phyloP scores from a whole-genome alignment of 2,113 vertebrate genomes.

The Dasypus novemcinctus region DNA sequence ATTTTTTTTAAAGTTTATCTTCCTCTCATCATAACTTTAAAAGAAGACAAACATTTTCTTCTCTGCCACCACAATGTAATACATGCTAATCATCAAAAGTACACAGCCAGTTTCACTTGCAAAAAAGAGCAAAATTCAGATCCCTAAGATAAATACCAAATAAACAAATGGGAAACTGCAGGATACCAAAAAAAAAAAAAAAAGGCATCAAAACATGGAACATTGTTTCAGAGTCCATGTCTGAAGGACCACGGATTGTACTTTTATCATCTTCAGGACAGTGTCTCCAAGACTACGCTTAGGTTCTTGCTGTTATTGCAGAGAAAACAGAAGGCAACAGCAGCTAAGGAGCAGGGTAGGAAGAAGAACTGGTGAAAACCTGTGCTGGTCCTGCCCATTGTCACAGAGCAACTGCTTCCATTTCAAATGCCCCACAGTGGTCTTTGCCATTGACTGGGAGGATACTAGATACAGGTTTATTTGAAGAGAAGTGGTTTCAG shows the following conservation, averaged over 20 bases:
- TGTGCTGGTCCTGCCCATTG: neutral
- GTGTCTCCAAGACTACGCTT: neutral
- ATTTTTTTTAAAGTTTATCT: neutral
- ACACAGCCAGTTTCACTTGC: neutral
- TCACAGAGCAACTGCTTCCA: neutral
- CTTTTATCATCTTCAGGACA: neutral
- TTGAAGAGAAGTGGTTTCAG: conserved; percentile 21
- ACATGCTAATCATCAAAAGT: neutral
- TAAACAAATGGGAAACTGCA: neutral
- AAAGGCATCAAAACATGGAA: neutral
- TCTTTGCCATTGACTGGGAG: neutral
- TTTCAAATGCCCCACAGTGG: neutral
- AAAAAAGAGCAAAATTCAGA: neutral
- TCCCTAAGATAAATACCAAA: neutral
- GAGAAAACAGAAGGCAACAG: neutral
- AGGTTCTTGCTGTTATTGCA: neutral
- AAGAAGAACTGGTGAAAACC: neutral
- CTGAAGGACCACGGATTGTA: neutral
- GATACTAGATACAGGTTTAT: neutral
- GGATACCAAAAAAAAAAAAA: neutral
- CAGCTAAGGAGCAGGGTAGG: neutral
- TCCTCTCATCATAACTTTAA: neutral
- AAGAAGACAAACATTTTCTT: neutral
- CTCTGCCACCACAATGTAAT: neutral
- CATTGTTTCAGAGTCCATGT: neutral